Conservation (phyloP, 2,797 vertebrate genomes). For the Cuculus canorus region DNA sequence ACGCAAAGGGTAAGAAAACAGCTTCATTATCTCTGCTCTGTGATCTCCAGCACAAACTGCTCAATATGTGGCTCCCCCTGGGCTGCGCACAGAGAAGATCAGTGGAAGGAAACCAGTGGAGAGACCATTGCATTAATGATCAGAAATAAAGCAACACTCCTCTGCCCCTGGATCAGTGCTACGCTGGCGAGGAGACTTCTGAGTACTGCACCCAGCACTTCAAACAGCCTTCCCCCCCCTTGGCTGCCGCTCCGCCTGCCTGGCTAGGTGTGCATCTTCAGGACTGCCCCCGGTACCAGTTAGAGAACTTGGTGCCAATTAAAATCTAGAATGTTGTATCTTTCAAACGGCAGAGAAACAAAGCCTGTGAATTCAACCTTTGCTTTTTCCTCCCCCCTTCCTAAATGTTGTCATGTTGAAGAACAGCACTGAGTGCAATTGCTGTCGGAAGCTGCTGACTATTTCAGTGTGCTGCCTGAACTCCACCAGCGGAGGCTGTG, state of each 20-base stretch:
- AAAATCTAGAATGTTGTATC: slow-evolving; percentile 18
- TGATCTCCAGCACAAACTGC: not conserved
- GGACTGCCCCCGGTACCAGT: not conserved
- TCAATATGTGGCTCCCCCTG: not conserved
- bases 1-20: not conserved
- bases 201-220: not conserved
- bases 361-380: not conserved
- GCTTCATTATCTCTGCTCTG: not conserved
- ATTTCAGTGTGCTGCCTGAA: not conserved
- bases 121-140: not conserved
- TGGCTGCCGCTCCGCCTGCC: not conserved
- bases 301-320: not conserved
- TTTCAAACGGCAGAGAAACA: slow-evolving; percentile 46
- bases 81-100: not conserved
- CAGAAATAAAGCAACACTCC: not conserved
- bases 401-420: slow-evolving; percentile 9
- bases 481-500: accelerated
- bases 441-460: slow-evolving; percentile 10
- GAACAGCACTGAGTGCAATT: not conserved
- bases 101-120: not conserved
- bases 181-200: not conserved
- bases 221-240: not conserved
- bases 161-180: not conserved
- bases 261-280: not conserved
- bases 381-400: not conserved